Evolutionary conservation across 2,888 invertebrate species (phyloP).

Genomic region (Cryptocheilus praepositus): DNA sequence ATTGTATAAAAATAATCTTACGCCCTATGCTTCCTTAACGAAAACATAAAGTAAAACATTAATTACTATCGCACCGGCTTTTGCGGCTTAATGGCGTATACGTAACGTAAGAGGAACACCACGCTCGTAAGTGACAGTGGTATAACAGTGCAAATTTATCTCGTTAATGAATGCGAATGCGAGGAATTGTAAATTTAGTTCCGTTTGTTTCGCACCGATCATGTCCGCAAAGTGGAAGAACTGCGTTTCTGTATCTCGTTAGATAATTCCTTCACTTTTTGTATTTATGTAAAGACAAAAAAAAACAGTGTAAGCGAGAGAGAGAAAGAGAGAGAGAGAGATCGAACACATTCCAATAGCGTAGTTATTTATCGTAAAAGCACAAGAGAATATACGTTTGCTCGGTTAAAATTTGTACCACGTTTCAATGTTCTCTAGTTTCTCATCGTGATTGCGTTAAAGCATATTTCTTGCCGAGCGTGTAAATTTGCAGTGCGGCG

Average conservation of each 20-base stretch:
- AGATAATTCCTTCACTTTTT: conserved; percentile 45
- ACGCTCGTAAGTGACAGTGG: background rate
- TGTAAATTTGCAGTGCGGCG: conserved; percentile 10
- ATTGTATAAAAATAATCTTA: background rate
- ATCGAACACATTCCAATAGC: conserved; percentile 57
- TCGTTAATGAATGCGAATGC: background rate
- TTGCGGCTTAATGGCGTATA: conserved; percentile 20
- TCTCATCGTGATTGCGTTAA: background rate
- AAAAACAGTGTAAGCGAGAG: no score
- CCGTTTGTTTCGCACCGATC: conserved; percentile 25
- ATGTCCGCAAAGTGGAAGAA: conserved; percentile 50
- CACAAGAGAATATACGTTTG: conserved; percentile 15
- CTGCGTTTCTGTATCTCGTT: conserved; percentile 54
- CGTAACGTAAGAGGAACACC: background rate
- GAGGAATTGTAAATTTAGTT: background rate
- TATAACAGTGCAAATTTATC: background rate
- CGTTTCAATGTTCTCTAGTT: conserved; percentile 1
- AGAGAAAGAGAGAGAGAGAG: no score
- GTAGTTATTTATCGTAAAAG: conserved; percentile 39
- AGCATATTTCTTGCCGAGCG: background rate
- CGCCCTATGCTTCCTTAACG: conserved; percentile 43
- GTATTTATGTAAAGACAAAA: conserved; percentile 53
- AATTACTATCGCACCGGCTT: conserved; percentile 26
- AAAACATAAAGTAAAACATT: conserved; percentile 10
- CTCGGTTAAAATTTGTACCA: conserved; percentile 29